These are phyloP conservation scores for Rhaphigaster nebulosa DNA, from an alignment of 2,888 invertebrate genomes.

Conservation along the genomic window DNA sequence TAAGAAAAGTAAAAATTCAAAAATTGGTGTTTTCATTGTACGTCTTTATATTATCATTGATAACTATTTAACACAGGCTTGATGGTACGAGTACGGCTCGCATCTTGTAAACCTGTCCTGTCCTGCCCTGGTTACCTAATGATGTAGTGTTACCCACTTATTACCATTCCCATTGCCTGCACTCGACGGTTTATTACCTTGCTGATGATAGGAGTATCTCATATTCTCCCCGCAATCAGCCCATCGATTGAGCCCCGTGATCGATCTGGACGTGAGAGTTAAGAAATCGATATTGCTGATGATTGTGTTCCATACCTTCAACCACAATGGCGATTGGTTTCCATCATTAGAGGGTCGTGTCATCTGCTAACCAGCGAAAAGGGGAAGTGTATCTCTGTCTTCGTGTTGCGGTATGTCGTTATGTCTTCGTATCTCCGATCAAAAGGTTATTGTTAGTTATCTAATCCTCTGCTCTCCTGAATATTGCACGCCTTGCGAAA, in stretches of 20 bases:
- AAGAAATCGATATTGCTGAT: neutral
- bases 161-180: neutral
- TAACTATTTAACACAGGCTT: neutral
- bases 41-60: too few relatives aligned
- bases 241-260: neutral
- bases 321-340: neutral
- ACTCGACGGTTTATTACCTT: neutral
- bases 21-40: too few relatives aligned
- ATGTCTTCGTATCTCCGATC: neutral
- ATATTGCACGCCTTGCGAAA: constrained; percentile 22
- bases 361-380: neutral
- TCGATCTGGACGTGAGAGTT: constrained; percentile 6
- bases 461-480: neutral
- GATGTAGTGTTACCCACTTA: neutral
- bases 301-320: neutral
- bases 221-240: neutral
- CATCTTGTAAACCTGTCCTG: neutral
- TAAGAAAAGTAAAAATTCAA: too few relatives aligned
- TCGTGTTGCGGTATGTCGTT: neutral
- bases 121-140: neutral
- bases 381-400: neutral
- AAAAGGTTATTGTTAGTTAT: neutral
- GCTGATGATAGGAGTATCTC: neutral
- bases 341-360: constrained; percentile 3
- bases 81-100: neutral